These are phyloP conservation scores for Hydrolagus colliei DNA, from an alignment of 2,797 vertebrate species.

Conservation along the genomic window DNA sequence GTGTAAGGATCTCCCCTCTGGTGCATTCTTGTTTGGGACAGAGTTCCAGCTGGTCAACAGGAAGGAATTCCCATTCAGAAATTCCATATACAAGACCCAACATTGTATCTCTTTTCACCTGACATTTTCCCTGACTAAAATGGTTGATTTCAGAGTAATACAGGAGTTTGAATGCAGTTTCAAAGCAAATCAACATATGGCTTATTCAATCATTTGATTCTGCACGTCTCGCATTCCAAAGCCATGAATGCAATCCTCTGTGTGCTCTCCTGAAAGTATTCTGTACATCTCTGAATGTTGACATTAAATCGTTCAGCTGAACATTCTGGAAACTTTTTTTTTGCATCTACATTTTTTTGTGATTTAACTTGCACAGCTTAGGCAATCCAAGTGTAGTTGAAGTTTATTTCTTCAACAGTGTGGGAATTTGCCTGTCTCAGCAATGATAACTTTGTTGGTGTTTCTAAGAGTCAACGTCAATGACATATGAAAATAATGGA, in stretches of 20 bases:
- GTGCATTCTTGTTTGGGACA: too few species aligned
- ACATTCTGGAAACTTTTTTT: too few species aligned
- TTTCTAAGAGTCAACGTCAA: slow-evolving; percentile 5
- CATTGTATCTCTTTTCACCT: not conserved
- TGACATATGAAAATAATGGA: not conserved
- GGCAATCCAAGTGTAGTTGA: not conserved
- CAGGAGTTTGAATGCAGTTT: not conserved
- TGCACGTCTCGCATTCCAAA: not conserved
- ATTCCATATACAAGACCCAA: too few species aligned
- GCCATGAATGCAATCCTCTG: not conserved
- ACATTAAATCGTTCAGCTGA: too few species aligned
- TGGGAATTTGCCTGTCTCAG: not conserved
- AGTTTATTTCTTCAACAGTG: not conserved
- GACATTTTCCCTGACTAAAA: not conserved
- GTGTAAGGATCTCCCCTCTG: too few species aligned
- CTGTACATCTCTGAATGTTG: not conserved
- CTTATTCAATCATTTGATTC: slow-evolving; percentile 19
- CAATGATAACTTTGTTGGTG: not conserved
- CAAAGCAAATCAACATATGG: not conserved
- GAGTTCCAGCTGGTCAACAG: too few species aligned
- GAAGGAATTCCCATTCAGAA: too few species aligned
- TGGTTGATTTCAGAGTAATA: not conserved
- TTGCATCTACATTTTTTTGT: slow-evolving; percentile 2
- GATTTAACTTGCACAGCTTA: not conserved
- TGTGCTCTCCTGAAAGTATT: not conserved